Percentiles rank a stretch among this genome's conserved stretches.
Evolutionary conservation across 1,140 invertebrate genomes (phyloP).

Genomic region (Luehdorfia chinensis): DNA sequence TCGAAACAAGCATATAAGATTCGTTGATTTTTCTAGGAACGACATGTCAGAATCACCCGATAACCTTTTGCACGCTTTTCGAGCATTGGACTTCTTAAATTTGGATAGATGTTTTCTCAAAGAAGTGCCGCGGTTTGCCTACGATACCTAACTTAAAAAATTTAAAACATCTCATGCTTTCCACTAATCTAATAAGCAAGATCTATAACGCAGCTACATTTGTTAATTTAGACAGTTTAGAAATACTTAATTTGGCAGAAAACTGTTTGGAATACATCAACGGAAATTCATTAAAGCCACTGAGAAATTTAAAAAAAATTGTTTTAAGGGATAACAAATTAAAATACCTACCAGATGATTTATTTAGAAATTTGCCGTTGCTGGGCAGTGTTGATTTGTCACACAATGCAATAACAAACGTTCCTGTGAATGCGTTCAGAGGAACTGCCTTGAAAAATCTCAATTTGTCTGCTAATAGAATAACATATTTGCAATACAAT

Average conservation of each 20-base stretch:
- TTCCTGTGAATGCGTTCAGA: slow-evolving; percentile 49
- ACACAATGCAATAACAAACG: slow-evolving; percentile 38
- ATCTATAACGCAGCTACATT: slow-evolving; percentile 31
- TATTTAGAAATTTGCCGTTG: slow-evolving; percentile 43
- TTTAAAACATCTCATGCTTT: slow-evolving; percentile 40
- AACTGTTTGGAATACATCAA: slow-evolving; percentile 45
- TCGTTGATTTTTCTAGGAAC: slow-evolving; percentile 50
- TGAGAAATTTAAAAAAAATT: slow-evolving; percentile 45
- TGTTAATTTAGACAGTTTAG: slow-evolving; percentile 28
- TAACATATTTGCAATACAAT: slow-evolving; percentile 57
- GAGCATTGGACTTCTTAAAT: slow-evolving; percentile 37
- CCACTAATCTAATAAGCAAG: slow-evolving; percentile 40
- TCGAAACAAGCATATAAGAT: slow-evolving; percentile 27
- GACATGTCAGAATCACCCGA: slow-evolving; percentile 44
- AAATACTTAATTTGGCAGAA: slow-evolving; percentile 39
- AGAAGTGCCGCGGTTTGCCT: slow-evolving; percentile 43
- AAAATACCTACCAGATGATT: slow-evolving; percentile 35
- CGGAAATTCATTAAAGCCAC: slow-evolving; percentile 37
- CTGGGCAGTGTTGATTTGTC: slow-evolving; percentile 47
- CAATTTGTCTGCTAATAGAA: slow-evolving; percentile 47
- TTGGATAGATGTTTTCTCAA: slow-evolving; percentile 45
- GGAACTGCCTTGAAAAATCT: slow-evolving; percentile 42
- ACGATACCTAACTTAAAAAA: slow-evolving; percentile 36
- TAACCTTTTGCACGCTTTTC: slow-evolving; percentile 37
- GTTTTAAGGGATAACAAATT: slow-evolving; percentile 45